phyloP scores from a whole-genome alignment of 2,113 vertebrate genomes.

The Crotalus helleri region DNA sequence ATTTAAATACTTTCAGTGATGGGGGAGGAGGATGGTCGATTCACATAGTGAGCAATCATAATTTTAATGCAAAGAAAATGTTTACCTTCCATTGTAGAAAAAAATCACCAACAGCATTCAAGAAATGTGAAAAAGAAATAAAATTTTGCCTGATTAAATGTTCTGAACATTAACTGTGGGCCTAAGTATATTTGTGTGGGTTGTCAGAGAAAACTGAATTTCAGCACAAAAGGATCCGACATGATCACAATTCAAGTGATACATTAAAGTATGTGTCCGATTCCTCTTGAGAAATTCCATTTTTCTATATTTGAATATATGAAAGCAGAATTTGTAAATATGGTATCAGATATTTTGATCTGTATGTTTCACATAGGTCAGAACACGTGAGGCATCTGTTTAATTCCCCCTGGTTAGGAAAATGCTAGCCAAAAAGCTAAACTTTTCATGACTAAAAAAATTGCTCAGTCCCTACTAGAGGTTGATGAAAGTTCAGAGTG shows the following conservation, averaged over 20 bases:
- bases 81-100: not conserved
- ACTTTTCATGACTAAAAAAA: not conserved
- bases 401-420: not conserved
- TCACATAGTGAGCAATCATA: not conserved
- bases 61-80: not conserved
- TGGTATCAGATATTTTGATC: not conserved
- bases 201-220: not conserved
- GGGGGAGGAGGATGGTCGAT: not conserved
- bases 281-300: not conserved
- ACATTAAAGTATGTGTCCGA: not conserved
- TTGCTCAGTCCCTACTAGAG: not conserved
- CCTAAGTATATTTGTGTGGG: not conserved
- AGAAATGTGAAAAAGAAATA: not conserved
- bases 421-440: not conserved
- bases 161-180: not conserved
- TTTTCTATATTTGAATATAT: not conserved
- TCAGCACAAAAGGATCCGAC: not conserved
- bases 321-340: not conserved
- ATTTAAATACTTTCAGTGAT: not conserved
- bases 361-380: not conserved
- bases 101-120: not conserved
- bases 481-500: not conserved
- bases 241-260: not conserved
- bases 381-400: not conserved
- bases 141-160: not conserved